Percentiles rank a stretch among this genome's conserved stretches.
phyloP scores from a whole-genome alignment of 2,113 vertebrate species.

The Thamnaconus septentrionalis region DNA sequence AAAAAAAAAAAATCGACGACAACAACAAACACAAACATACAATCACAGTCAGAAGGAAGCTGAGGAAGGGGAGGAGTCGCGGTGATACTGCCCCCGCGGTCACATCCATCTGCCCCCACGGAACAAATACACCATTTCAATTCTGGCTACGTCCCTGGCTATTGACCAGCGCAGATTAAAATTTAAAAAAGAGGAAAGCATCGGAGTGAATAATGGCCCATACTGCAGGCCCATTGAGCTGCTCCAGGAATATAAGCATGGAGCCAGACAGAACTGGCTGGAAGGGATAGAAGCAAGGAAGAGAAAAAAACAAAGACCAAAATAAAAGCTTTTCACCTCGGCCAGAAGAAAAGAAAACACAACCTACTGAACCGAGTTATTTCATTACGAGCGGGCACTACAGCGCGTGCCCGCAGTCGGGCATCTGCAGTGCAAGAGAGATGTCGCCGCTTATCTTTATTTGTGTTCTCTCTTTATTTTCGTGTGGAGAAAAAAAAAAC shows the following conservation, averaged over 20 bases:
- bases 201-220: slow-evolving; percentile 57
- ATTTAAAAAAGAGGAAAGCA: slow-evolving; percentile 22
- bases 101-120: slow-evolving; percentile 16
- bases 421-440: slow-evolving; percentile 17
- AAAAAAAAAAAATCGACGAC: not conserved
- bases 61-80: not conserved
- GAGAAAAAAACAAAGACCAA: too few species aligned
- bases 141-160: slow-evolving; percentile 35
- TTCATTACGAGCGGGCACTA: slow-evolving; percentile 24
- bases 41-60: not conserved
- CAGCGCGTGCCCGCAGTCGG: slow-evolving; percentile 27
- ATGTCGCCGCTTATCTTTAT: not conserved
- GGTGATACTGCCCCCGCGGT: slow-evolving; percentile 16
- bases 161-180: slow-evolving; percentile 44
- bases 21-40: not conserved
- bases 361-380: slow-evolving; percentile 16
- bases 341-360: slow-evolving; percentile 25
- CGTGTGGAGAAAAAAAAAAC: too few species aligned
- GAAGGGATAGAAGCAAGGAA: slow-evolving; percentile 20
- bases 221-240: slow-evolving; percentile 44
- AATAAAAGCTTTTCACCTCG: slow-evolving; percentile 24
- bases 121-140: slow-evolving; percentile 48
- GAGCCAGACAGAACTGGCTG: slow-evolving; percentile 40
- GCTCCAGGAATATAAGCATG: slow-evolving; percentile 43
- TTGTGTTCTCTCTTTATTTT: too few species aligned